Conservation (phyloP, 2,888 invertebrate genomes). For the Neelides folsomi region DNA sequence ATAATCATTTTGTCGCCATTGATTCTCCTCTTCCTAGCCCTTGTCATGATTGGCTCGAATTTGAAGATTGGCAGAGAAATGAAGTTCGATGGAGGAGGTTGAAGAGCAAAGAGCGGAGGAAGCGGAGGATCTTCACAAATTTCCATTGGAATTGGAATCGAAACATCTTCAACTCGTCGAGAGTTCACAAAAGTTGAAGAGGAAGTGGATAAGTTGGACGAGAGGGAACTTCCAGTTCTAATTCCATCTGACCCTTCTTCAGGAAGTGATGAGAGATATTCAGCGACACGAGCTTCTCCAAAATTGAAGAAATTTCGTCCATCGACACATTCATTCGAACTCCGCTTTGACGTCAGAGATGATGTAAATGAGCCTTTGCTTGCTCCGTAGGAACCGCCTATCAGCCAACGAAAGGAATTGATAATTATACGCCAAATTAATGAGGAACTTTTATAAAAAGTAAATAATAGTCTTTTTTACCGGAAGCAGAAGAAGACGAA, state of each 20-base stretch:
- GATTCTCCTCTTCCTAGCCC: conserved; percentile 29
- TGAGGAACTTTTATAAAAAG: background rate
- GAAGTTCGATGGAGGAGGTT: conserved; percentile 8
- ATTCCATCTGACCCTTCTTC: conserved; percentile 36
- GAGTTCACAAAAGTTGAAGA: conserved; percentile 4
- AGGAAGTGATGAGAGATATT: conserved; percentile 43
- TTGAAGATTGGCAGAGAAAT: conserved; percentile 12
- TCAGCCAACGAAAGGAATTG: conserved; percentile 9
- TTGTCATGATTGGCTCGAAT: conserved; percentile 32
- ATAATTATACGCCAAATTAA: conserved; percentile 1
- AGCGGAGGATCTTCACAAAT: conserved; percentile 1
- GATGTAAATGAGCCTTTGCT: conserved; percentile 29
- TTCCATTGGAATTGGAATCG: conserved; percentile 6
- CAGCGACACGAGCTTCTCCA: conserved; percentile 41
- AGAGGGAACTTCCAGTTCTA: conserved; percentile 17
- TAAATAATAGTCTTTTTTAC: conserved; percentile 1
- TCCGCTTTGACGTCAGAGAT: conserved; percentile 27
- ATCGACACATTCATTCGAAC: conserved; percentile 23
- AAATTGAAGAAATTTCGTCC: conserved; percentile 39
- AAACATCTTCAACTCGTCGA: conserved; percentile 11
- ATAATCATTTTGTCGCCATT: conserved; percentile 11
- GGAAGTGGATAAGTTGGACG: conserved; percentile 17
- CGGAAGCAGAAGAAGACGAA: conserved; percentile 36
- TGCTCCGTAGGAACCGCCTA: conserved; percentile 35
- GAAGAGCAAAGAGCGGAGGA: conserved; percentile 2